phyloP scores from a whole-genome alignment of 2,113 vertebrate species.

The Corythaeola cristata region DNA sequence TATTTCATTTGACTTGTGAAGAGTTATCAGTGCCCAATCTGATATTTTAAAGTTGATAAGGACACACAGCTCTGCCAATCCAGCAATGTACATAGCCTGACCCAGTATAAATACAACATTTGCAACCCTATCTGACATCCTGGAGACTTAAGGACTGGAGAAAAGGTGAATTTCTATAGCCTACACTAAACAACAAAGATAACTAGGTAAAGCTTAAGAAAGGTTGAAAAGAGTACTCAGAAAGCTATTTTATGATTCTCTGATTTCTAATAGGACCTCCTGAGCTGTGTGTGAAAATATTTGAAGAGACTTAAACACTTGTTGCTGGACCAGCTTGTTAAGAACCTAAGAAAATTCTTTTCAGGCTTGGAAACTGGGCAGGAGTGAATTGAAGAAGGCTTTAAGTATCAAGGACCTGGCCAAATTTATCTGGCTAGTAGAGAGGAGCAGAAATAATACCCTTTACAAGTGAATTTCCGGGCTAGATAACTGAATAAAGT shows the following conservation, averaged over 20 bases:
- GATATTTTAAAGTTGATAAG: neutral
- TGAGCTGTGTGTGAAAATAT: neutral
- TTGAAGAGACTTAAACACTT: neutral
- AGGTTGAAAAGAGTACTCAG: neutral
- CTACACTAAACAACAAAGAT: neutral
- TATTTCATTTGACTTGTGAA: conserved; percentile 8
- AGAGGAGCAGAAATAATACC: neutral
- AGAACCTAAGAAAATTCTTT: neutral
- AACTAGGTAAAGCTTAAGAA: neutral
- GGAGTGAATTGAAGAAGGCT: neutral
- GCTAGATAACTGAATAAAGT: neutral
- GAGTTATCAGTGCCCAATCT: neutral
- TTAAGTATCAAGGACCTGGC: neutral
- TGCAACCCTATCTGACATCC: neutral
- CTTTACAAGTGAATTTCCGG: neutral
- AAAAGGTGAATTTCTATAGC: neutral
- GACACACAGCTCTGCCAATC: neutral
- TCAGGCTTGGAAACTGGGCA: neutral
- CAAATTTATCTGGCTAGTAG: neutral
- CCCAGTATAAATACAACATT: neutral
- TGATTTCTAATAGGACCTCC: neutral
- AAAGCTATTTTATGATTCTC: neutral
- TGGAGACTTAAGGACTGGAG: neutral
- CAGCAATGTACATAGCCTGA: neutral
- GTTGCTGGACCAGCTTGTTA: neutral